These are phyloP conservation scores for Apotomis turbidana DNA, from an alignment of 2,888 invertebrate genomes.

Conservation along the genomic window DNA sequence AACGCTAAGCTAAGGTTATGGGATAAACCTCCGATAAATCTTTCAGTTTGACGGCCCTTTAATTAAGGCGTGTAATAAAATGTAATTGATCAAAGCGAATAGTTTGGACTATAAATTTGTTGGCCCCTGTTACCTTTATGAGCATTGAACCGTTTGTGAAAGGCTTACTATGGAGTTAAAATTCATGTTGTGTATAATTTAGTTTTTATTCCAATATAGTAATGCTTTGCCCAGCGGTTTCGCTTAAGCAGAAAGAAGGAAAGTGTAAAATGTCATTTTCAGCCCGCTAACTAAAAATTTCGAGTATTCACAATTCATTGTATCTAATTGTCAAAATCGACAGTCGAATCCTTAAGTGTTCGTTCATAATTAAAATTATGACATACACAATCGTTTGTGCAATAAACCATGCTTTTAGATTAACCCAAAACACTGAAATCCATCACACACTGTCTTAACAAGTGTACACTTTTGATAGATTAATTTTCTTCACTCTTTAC, in stretches of 20 bases:
- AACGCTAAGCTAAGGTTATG: slow-evolving; percentile 78
- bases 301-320: too few species aligned
- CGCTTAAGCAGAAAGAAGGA: too few species aligned
- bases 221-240: too few species aligned
- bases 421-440: slow-evolving; percentile 55
- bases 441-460: slow-evolving; percentile 50
- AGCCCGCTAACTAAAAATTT: too few species aligned
- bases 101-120: slow-evolving; percentile 57
- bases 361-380: not conserved
- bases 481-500: slow-evolving; percentile 78
- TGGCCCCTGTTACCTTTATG: slow-evolving; percentile 52
- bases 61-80: slow-evolving; percentile 79
- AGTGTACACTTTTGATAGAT: slow-evolving; percentile 72
- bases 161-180: not conserved
- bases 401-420: slow-evolving; percentile 1
- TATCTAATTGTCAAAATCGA: too few species aligned
- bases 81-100: slow-evolving; percentile 79
- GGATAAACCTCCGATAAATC: slow-evolving; percentile 82
- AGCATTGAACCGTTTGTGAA: slow-evolving; percentile 40
- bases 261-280: too few species aligned
- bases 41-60: slow-evolving; percentile 77
- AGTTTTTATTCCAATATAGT: too few species aligned
- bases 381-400: not conserved
- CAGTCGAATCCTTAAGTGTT: too few species aligned
- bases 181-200: not conserved